These are phyloP conservation scores for Drosophila rubida DNA, from an alignment of 2,888 invertebrate species.

Conservation along the genomic window DNA sequence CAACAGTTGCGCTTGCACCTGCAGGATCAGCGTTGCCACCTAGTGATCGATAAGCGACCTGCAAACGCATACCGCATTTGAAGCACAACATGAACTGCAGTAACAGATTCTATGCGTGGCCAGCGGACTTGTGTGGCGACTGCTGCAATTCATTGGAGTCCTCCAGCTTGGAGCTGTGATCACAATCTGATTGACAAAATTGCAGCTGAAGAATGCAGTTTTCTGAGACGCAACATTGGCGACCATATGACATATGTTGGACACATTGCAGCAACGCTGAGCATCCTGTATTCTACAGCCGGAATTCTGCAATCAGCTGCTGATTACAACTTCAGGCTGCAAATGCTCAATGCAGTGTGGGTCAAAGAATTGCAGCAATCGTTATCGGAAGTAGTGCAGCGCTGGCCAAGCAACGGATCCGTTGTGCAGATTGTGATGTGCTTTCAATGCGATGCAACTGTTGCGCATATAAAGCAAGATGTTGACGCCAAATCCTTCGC, in stretches of 20 bases:
- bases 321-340: background rate
- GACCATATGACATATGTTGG: background rate
- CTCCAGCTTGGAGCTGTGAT: background rate
- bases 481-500: background rate
- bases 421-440: background rate
- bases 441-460: background rate
- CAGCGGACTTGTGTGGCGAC: background rate
- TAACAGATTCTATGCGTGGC: background rate
- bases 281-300: background rate
- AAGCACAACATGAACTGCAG: background rate
- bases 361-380: background rate
- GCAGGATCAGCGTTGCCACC: background rate
- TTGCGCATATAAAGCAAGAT: background rate
- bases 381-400: background rate
- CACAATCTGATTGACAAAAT: background rate
- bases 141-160: background rate
- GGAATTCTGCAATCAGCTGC: background rate
- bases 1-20: background rate
- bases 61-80: background rate
- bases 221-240: background rate
- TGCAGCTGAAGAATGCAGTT: background rate
- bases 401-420: background rate
- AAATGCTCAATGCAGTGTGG: background rate
- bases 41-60: too few relatives aligned
- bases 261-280: background rate